phyloP scores from a whole-genome alignment of 1,140 invertebrate genomes.

The Drosophila pseudoananassae region DNA sequence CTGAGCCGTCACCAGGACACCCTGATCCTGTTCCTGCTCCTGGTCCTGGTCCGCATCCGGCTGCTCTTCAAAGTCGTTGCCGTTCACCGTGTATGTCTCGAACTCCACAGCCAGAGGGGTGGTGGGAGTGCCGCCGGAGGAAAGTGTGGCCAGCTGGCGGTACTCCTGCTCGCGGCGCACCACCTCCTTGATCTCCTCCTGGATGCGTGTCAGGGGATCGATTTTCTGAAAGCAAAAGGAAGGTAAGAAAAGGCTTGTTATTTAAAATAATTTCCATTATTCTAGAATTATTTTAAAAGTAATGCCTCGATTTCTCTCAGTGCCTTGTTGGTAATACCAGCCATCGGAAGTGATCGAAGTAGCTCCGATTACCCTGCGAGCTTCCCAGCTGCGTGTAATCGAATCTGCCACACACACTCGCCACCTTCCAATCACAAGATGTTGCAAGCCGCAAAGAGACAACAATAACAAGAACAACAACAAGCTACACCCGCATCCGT shows the following conservation, averaged over 20 bases:
- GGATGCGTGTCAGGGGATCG: slow-evolving; percentile 87
- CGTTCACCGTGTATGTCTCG: slow-evolving; percentile 73
- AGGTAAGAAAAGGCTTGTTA: not conserved
- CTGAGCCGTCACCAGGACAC: slow-evolving; percentile 62
- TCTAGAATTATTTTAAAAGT: no score
- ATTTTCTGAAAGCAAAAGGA: slow-evolving; percentile 84
- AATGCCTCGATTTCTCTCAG: not conserved
- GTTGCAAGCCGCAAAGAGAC: not conserved
- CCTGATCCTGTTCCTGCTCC: slow-evolving; percentile 25
- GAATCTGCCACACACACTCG: slow-evolving; percentile 47
- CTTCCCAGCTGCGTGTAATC: slow-evolving; percentile 50
- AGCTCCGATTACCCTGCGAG: slow-evolving; percentile 41
- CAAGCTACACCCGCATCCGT: slow-evolving; percentile 29
- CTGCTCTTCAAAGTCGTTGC: slow-evolving; percentile 14
- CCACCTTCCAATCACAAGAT: slow-evolving; percentile 9
- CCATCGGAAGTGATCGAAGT: slow-evolving; percentile 41
- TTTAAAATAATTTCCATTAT: no score
- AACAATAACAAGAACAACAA: not conserved
- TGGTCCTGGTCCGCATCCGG: not conserved
- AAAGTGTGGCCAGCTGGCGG: slow-evolving; percentile 85
- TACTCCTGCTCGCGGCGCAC: slow-evolving; percentile 88
- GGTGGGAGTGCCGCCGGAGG: slow-evolving; percentile 69
- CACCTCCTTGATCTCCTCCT: slow-evolving; percentile 89
- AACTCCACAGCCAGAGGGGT: slow-evolving; percentile 38
- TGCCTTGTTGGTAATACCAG: slow-evolving; percentile 10